Base-by-base conservation (phyloP, 1,140 invertebrate genomes). In the Holcopasites calliopsidis region DNA sequence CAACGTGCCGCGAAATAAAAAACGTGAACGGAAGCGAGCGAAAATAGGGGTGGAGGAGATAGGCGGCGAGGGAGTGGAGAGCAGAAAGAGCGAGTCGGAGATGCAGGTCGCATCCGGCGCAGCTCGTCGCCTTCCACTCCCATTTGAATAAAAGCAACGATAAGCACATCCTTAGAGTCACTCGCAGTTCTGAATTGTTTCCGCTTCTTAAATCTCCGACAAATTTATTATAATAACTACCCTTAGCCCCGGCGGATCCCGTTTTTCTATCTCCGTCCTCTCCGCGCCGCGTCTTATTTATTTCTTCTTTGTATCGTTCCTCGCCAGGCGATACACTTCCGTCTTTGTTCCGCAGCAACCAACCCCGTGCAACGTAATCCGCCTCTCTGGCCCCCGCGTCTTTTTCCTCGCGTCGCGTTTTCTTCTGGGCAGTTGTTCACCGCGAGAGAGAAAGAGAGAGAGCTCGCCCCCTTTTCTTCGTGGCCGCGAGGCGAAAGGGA, bases 211-310 rank as follows among this genome's bases (percentile, higher is more conserved):
- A 91, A 88, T 89, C 88, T 83, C 89, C 88, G 90, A 91, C 90
- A 91, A 90, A 91, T 91, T 91, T 91, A 91, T 91, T 91, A 91
- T 91, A 91, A 91, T 91, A 90, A 91, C 90, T 91, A 91, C 88
- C 89, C 89, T 90, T 86, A 87, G 87, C 87, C 80, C 87, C 80
- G 78, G 79, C 80, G 83, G 85, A 87, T 85, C 86, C 87, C 80
- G 76, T 86, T 81, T 75, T 79, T 79, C 74, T 58, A 42, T 68
- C 55, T 76, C 82, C 31, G 21, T 54, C 62, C 55, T 70, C 61
- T 76, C 65, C 77, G 49, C 38, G 80, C 76, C 70, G 42, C 60
- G 62, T 54, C 70, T 47, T 26, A 49, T 16, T 33, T 49, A 64
- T 57, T 52, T 57, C 57, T 73, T 79, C 77, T 69, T 70, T 75